phyloP scores from a whole-genome alignment of 2,797 vertebrate species.

The Xenopus petersii region DNA sequence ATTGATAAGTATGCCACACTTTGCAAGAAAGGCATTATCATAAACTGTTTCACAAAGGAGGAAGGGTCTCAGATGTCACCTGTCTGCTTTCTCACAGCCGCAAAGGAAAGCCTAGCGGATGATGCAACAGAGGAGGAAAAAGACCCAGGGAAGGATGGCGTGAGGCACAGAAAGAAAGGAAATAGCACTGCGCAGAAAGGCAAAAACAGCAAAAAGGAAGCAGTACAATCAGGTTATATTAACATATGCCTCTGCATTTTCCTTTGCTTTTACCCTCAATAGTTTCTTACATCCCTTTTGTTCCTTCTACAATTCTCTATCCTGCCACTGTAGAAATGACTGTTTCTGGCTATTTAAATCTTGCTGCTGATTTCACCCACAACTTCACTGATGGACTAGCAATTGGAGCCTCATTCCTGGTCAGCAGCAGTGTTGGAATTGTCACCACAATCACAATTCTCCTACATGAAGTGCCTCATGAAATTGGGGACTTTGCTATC shows the following conservation, averaged over 20 bases:
- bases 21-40: no score
- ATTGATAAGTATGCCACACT: no score
- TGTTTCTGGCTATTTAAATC: constrained; percentile 86
- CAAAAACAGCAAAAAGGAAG: constrained; percentile 7
- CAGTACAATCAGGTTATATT: constrained; percentile 20
- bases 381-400: constrained; percentile 90
- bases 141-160: neutral
- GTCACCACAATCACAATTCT: constrained; percentile 87
- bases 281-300: no score
- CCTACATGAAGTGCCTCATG: constrained; percentile 88
- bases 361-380: constrained; percentile 88
- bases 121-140: constrained; percentile 16
- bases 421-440: constrained; percentile 71
- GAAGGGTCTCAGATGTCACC: no score
- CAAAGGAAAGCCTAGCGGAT: constrained; percentile 1
- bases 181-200: neutral
- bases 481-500: constrained; percentile 91
- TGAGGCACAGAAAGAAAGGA: constrained; percentile 22
- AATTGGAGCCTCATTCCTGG: constrained; percentile 86
- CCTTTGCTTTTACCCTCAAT: no score
- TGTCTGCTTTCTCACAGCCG: neutral
- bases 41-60: no score
- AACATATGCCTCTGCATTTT: neutral
- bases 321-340: constrained; percentile 67
- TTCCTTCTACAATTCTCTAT: no score